These are phyloP conservation scores for Apodemia duryi DNA, from an alignment of 2,888 invertebrate species.

Conservation along the genomic window DNA sequence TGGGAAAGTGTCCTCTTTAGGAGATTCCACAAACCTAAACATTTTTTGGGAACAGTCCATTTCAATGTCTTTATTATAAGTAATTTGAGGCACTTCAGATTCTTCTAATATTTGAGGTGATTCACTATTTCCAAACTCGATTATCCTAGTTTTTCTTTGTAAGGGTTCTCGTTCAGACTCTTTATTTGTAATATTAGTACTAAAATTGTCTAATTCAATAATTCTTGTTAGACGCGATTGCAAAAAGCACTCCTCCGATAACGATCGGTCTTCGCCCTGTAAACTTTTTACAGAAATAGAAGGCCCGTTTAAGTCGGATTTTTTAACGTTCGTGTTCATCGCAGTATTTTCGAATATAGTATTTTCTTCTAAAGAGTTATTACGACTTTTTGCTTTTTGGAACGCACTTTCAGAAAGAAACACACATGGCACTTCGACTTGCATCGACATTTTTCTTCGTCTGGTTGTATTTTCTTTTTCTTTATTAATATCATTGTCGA, in stretches of 20 bases:
- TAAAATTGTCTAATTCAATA: slow-evolving; percentile 58
- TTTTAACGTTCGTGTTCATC: slow-evolving; percentile 33
- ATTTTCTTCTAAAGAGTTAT: slow-evolving; percentile 69
- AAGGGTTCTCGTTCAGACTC: slow-evolving; percentile 49
- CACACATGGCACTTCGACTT: slow-evolving; percentile 76
- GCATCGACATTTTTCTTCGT: slow-evolving; percentile 74
- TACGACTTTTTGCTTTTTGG: slow-evolving; percentile 68
- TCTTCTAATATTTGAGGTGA: slow-evolving; percentile 44
- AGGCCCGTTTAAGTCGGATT: slow-evolving; percentile 25
- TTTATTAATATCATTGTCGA: slow-evolving; percentile 66
- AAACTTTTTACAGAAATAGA: slow-evolving; percentile 24
- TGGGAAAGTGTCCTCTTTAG: slow-evolving; percentile 64
- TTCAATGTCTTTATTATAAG: slow-evolving; percentile 49
- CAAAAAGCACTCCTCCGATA: slow-evolving; percentile 45
- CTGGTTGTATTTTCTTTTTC: slow-evolving; percentile 64
- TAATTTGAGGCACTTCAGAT: slow-evolving; percentile 62
- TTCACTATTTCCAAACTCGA: slow-evolving; percentile 57
- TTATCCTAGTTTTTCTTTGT: slow-evolving; percentile 70
- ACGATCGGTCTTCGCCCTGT: slow-evolving; percentile 38
- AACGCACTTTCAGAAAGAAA: slow-evolving; percentile 72
- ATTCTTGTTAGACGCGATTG: slow-evolving; percentile 65
- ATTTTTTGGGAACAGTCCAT: slow-evolving; percentile 58
- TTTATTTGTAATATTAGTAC: slow-evolving; percentile 36
- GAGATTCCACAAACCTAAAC: slow-evolving; percentile 60
- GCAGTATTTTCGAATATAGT: slow-evolving; percentile 58